These are phyloP conservation scores for Eudyptes chrysolophus DNA, from an alignment of 2,113 vertebrate species.

Conservation along the genomic window DNA sequence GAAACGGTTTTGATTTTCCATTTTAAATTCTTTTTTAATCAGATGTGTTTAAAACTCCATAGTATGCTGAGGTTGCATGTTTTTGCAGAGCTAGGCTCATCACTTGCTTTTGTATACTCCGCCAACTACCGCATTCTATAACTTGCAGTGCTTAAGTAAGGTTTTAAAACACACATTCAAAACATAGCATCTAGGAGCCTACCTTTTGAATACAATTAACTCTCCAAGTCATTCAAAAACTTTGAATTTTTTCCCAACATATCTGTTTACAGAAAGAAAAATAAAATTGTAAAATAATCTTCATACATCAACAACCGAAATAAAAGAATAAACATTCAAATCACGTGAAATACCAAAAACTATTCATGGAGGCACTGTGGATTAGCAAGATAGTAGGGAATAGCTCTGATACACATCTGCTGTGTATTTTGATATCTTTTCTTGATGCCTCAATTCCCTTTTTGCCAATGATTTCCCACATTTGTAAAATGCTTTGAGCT, in stretches of 20 bases:
- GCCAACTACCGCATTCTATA: not conserved
- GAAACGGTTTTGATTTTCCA: not conserved
- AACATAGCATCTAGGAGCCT: not conserved
- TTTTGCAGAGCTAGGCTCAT: not conserved
- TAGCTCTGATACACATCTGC: not conserved
- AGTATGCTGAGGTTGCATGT: not conserved
- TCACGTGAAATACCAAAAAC: not conserved
- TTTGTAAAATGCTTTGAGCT: not conserved
- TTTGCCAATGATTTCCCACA: not conserved
- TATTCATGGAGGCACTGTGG: not conserved
- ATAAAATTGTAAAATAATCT: not conserved
- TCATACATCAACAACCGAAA: not conserved
- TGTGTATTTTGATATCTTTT: not conserved
- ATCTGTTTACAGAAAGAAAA: not conserved
- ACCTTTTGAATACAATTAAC: not conserved
- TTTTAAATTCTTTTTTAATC: not conserved
- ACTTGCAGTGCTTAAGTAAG: not conserved
- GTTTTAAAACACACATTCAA: not conserved
- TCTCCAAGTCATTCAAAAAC: not conserved
- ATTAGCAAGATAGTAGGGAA: not conserved
- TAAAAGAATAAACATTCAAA: not conserved
- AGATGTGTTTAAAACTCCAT: not conserved
- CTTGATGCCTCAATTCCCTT: not conserved
- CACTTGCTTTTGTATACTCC: not conserved
- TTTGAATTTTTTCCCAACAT: not conserved